phyloP scores from a whole-genome alignment of 2,797 vertebrate species.

The Enteromius radiatus region DNA sequence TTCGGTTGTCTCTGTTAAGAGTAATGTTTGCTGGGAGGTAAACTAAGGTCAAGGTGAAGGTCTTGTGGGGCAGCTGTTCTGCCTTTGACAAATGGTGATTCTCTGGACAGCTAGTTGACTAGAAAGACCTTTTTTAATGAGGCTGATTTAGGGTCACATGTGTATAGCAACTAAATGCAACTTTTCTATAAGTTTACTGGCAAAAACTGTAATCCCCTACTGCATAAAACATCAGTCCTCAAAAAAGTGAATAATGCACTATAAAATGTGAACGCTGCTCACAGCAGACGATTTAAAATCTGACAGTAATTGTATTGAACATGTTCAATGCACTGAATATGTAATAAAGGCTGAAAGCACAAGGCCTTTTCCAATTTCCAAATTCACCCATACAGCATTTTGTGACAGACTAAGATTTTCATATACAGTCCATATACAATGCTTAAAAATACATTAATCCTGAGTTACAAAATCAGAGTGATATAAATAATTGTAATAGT shows the following conservation, averaged over 20 bases:
- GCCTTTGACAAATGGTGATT: background rate
- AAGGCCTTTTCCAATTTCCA: background rate
- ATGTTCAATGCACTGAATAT: background rate
- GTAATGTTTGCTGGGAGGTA: slow-evolving; percentile 20
- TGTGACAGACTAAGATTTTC: background rate
- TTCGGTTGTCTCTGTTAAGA: background rate
- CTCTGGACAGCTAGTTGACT: slow-evolving; percentile 4
- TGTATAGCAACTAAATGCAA: background rate
- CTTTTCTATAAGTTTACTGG: background rate
- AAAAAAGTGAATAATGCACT: background rate
- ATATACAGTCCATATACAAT: too few species aligned
- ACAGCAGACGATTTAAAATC: background rate
- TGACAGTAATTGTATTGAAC: slow-evolving; percentile 6
- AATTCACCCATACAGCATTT: background rate
- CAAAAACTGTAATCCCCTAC: background rate
- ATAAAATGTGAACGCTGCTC: background rate
- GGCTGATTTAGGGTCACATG: background rate
- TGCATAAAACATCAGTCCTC: background rate
- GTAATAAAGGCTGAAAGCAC: background rate
- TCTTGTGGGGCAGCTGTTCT: slow-evolving; percentile 22
- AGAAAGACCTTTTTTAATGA: background rate
- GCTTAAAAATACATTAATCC: background rate
- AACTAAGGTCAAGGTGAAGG: background rate
- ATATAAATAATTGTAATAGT: background rate
- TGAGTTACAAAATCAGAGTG: background rate